Conservation (phyloP, 2,113 vertebrate species). For the Columba livia region DNA sequence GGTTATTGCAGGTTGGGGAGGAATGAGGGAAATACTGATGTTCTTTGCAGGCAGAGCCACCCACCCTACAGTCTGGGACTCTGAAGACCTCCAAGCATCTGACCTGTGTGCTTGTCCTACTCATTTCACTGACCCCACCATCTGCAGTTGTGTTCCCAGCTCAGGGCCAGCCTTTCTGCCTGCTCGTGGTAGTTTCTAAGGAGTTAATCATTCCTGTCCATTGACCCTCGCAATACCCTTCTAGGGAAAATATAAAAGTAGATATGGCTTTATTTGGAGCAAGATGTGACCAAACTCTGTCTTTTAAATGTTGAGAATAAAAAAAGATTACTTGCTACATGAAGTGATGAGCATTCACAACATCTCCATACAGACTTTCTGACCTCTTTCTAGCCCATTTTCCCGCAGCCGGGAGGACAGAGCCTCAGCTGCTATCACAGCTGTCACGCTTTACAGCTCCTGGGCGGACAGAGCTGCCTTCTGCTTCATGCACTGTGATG, state of each 20-base stretch:
- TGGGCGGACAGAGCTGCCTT: not conserved
- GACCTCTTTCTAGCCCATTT: slow-evolving; percentile 9
- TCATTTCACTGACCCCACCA: not conserved
- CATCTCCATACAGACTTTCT: not conserved
- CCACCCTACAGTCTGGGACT: not conserved
- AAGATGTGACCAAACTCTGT: not conserved
- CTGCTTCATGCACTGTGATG: not conserved
- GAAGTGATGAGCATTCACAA: not conserved
- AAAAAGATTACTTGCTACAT: not conserved
- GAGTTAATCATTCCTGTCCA: accelerated
- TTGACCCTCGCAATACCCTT: not conserved
- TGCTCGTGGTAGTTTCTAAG: not conserved
- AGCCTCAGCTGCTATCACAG: not conserved
- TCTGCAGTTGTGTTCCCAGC: not conserved
- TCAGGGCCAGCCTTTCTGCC: not conserved
- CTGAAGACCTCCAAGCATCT: not conserved
- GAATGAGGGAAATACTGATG: not conserved
- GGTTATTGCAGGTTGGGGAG: slow-evolving; percentile 9
- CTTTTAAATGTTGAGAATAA: not conserved
- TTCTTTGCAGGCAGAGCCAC: not conserved
- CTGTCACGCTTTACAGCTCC: not conserved
- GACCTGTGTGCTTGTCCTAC: not conserved
- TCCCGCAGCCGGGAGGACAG: not conserved
- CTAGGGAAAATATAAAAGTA: too few species aligned
- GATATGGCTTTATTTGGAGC: not conserved